Conservation (phyloP, 2,888 invertebrate species). For the Leucania comma region DNA sequence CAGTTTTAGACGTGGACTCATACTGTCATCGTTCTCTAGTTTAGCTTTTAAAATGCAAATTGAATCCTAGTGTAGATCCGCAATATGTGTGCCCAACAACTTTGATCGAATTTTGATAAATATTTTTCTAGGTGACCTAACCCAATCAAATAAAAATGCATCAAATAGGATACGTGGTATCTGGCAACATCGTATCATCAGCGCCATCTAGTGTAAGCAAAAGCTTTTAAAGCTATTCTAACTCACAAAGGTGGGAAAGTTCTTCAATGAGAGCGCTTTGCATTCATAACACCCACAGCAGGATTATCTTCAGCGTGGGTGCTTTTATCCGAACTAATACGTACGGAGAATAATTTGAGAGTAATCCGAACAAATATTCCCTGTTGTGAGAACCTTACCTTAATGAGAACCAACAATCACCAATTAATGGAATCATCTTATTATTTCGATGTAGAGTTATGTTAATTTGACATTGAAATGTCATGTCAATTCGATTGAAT, state of each 20-base stretch:
- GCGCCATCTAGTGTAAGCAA: slow-evolving; percentile 16
- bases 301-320: slow-evolving; percentile 38
- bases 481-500: background rate
- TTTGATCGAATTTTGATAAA: slow-evolving; percentile 39
- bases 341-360: slow-evolving; percentile 18
- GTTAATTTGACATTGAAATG: slow-evolving; percentile 10
- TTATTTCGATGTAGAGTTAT: slow-evolving; percentile 1
- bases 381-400: slow-evolving; percentile 5
- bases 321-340: slow-evolving; percentile 27
- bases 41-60: slow-evolving; percentile 74
- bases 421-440: slow-evolving; percentile 6
- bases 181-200: background rate
- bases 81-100: slow-evolving; percentile 51
- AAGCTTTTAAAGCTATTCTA: slow-evolving; percentile 30
- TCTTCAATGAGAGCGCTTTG: slow-evolving; percentile 40
- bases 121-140: background rate
- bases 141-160: slow-evolving; percentile 2
- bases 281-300: slow-evolving; percentile 45
- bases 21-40: slow-evolving; percentile 57
- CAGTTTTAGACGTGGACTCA: slow-evolving; percentile 47
- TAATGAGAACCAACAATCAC: slow-evolving; percentile 14
- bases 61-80: slow-evolving; percentile 67
- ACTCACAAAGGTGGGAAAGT: slow-evolving; percentile 41
- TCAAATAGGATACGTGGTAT: slow-evolving; percentile 24
- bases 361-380: slow-evolving; percentile 2